Evolutionary conservation across 2,797 vertebrate species (phyloP).

Genomic region (Neosilurus mollespiculum): DNA sequence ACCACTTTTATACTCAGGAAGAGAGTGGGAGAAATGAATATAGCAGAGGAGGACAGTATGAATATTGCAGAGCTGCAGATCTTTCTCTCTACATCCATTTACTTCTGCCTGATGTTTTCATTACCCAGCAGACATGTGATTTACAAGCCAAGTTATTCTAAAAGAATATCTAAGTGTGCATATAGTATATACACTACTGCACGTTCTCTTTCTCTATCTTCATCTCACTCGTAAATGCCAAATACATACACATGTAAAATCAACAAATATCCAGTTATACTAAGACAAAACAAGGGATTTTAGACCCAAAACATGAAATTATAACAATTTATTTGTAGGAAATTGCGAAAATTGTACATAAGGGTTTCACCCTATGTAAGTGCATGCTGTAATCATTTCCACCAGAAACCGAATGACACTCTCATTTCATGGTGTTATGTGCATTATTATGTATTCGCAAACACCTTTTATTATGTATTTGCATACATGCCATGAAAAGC

Average conservation of each 20-base stretch:
- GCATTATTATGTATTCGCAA: conserved; percentile 20
- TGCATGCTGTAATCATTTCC: conserved; percentile 42
- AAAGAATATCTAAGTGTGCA: conserved; percentile 31
- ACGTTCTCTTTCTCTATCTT: conserved; percentile 13
- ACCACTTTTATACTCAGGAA: conserved; percentile 31
- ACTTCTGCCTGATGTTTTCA: conserved; percentile 52
- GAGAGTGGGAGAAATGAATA: background rate
- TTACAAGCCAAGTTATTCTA: conserved; percentile 42
- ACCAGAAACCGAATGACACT: conserved; percentile 36
- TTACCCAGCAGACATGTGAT: conserved; percentile 54
- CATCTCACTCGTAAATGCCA: background rate
- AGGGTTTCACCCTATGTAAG: conserved; percentile 37
- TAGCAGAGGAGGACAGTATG: background rate
- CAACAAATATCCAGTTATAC: background rate
- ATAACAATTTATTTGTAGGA: conserved; percentile 38
- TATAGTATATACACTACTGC: conserved; percentile 40
- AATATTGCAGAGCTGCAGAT: conserved; percentile 11
- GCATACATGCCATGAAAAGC: background rate
- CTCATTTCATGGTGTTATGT: conserved; percentile 27
- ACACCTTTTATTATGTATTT: conserved; percentile 14
- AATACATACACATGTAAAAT: background rate
- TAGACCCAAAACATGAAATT: conserved; percentile 28
- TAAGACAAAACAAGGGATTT: background rate
- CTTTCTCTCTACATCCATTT: conserved; percentile 33
- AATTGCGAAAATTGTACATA: conserved; percentile 27